phyloP scores from a whole-genome alignment of 2,113 vertebrate genomes.

The Pheucticus melanocephalus region DNA sequence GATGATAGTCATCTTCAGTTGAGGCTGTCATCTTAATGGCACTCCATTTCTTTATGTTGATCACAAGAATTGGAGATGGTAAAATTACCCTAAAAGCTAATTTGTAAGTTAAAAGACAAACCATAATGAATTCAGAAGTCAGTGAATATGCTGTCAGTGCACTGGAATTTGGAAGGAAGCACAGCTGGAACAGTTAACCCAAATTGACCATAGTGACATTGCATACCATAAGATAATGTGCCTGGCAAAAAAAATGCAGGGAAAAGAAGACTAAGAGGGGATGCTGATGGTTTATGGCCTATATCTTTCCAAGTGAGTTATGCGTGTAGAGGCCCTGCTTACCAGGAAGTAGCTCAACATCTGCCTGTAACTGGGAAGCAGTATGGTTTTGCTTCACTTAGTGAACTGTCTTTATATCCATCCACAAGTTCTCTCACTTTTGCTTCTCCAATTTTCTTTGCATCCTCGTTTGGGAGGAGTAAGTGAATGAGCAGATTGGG shows the following conservation, averaged over 20 bases:
- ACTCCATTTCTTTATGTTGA: not conserved
- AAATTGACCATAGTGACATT: not conserved
- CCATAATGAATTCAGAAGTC: not conserved
- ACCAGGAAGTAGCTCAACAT: not conserved
- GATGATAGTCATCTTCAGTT: not conserved
- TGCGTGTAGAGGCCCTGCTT: fast-evolving
- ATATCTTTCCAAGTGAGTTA: not conserved
- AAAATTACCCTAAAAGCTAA: not conserved
- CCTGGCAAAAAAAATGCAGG: not conserved
- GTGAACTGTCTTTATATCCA: not conserved
- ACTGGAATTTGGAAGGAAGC: not conserved
- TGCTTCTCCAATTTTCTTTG: not conserved
- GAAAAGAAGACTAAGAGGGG: not conserved
- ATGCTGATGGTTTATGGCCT: not conserved
- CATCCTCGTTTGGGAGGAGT: fast-evolving
- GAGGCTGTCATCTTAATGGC: not conserved
- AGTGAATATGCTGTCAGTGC: not conserved
- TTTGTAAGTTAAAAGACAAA: not conserved
- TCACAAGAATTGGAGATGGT: not conserved
- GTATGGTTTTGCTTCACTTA: not conserved
- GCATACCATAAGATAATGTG: not conserved
- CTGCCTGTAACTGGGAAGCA: not conserved
- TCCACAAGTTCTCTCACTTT: not conserved
- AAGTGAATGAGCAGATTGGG: not conserved
- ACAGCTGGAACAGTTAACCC: not conserved